Evolutionary conservation across 2,888 invertebrate genomes (phyloP), one percentile per base, ranked within the genome.

Genomic region (Zhengitettix transpicula): DNA sequence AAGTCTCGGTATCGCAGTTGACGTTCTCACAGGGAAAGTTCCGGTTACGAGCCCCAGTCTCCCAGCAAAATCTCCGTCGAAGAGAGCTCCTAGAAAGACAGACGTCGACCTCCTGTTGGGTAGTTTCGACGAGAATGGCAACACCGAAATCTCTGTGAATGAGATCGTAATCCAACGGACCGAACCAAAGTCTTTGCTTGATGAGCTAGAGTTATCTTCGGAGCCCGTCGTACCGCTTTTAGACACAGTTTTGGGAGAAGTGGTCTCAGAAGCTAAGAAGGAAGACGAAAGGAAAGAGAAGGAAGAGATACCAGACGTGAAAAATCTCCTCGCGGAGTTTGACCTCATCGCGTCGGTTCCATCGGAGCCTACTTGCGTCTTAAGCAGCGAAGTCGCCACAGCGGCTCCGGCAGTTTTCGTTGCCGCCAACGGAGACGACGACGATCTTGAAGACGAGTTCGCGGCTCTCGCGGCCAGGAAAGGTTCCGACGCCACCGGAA

Each of bases 1-100:
- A 14, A 88, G 88, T 60, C 63, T 92, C 63, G 92, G 92, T 10
- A 81, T 87, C 60, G 92, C 92, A 11, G 92, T 91, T 65, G 89
- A 90, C 71, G 89, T 92, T 56, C 78, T 92, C 40, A 88, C 91
- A 1, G 91, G 91, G 0, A 81, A 56, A 11, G 16, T 28, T 12
- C 14, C 55, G 10, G 40, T 40, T 14, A 40, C 40, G 12, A 1
- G 52, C n/a, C 40, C 58, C n/a, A n/a, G 28, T 12, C n/a, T 40
- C 5, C 14, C 40, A 14, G n/a, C 41, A 14, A 40, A 9, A n/a
- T 40, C 40, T n/a, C 55, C 55, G 14, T 16, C 28, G 1, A 17
- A 40, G n/a, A 11, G 55, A 17, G 40, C n/a, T 10, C 40, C 17
- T 8, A 28, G 55, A 9, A 28, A 41, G 40, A 41, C n/a, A 10